Evolutionary conservation across 1,140 invertebrate genomes (phyloP).

Genomic region (Panulirus ornatus): DNA sequence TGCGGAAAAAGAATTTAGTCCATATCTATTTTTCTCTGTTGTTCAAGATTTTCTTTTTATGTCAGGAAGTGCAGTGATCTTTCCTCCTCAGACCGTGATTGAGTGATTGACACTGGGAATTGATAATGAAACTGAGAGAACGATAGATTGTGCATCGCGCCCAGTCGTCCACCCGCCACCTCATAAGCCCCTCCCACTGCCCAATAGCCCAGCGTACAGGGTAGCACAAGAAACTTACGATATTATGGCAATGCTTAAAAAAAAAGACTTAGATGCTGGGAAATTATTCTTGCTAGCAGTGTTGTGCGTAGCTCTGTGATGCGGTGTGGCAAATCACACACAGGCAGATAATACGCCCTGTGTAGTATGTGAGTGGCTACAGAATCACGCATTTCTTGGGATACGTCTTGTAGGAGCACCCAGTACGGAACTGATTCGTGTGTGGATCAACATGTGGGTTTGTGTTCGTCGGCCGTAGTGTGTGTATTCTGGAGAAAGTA

Average conservation of each 20-base stretch:
- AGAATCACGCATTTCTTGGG: neutral
- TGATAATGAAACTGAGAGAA: too few relatives aligned
- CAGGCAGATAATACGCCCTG: neutral
- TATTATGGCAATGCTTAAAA: neutral
- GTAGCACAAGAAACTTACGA: neutral
- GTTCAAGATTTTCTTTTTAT: too few relatives aligned
- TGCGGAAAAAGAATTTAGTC: too few relatives aligned
- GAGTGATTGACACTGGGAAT: too few relatives aligned
- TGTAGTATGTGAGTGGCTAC: neutral
- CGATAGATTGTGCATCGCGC: neutral
- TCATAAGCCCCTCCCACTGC: constrained; percentile 22
- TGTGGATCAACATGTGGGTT: constrained; percentile 32
- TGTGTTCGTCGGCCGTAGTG: neutral
- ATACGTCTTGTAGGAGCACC: neutral
- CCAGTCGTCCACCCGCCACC: constrained; percentile 9
- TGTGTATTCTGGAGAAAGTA: constrained; percentile 19
- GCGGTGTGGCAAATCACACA: neutral
- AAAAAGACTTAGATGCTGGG: too few relatives aligned
- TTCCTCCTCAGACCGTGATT: too few relatives aligned
- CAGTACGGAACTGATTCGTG: constrained; percentile 39
- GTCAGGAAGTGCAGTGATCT: too few relatives aligned
- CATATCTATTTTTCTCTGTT: too few relatives aligned
- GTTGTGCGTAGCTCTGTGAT: neutral
- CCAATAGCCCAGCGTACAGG: constrained; percentile 20
- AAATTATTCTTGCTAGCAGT: too few relatives aligned